Percentiles rank a stretch among this genome's conserved stretches.
phyloP scores from a whole-genome alignment of 2,113 vertebrate genomes.

The Gadus chalcogrammus region DNA sequence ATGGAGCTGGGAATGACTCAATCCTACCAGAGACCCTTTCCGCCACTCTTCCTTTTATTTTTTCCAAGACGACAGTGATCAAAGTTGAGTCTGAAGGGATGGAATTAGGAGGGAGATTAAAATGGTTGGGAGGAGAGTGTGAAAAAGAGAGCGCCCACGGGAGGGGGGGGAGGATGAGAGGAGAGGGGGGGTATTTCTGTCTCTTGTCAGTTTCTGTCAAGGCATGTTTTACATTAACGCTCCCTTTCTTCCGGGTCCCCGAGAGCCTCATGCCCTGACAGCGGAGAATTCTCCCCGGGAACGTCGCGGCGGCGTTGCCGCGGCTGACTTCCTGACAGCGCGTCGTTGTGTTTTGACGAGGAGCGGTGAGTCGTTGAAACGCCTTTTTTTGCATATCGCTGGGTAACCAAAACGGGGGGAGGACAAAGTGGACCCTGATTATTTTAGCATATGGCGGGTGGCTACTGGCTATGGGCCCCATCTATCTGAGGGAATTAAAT shows the following conservation, averaged over 20 bases:
- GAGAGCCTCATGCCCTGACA: neutral
- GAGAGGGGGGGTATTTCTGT: slow-evolving; percentile 47
- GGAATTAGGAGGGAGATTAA: slow-evolving; percentile 63
- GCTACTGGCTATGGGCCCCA: neutral
- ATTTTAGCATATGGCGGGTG: neutral
- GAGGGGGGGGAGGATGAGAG: slow-evolving; percentile 26
- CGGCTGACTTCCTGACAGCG: no score
- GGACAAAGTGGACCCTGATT: neutral
- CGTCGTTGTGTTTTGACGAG: no score
- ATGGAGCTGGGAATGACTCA: slow-evolving; percentile 66
- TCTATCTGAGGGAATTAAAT: no score
- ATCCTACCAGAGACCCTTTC: slow-evolving; percentile 49
- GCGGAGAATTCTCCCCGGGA: no score
- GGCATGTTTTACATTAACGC: slow-evolving; percentile 71
- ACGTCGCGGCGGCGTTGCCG: no score
- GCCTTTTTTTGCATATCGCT: neutral
- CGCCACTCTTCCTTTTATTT: slow-evolving; percentile 10
- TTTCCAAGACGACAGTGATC: slow-evolving; percentile 69
- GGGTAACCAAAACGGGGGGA: neutral
- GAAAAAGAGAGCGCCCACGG: slow-evolving; percentile 51
- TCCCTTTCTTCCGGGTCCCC: slow-evolving; percentile 21
- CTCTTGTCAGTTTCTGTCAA: slow-evolving; percentile 65
- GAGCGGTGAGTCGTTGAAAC: no score
- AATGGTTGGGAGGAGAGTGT: slow-evolving; percentile 47
- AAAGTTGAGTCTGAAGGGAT: slow-evolving; percentile 66